phyloP scores from a whole-genome alignment of 1,140 invertebrate species.

The Helicoverpa zea region DNA sequence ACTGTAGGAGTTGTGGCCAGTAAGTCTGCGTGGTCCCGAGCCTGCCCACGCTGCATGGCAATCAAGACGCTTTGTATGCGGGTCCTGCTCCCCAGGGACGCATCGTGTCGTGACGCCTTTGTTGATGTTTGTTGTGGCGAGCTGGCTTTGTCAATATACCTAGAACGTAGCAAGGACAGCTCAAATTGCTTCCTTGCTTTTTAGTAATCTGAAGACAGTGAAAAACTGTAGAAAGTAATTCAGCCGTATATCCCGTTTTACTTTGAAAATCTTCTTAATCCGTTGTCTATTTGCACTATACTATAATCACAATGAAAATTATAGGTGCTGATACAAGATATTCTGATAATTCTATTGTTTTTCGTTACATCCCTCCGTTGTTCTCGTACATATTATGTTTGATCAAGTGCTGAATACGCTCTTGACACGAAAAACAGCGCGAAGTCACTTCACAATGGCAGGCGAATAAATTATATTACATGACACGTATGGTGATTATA shows the following conservation, averaged over 20 bases:
- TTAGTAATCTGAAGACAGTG: no score
- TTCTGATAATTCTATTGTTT: constrained; percentile 14
- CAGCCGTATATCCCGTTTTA: no score
- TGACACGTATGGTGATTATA: constrained; percentile 6
- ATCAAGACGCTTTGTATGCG: constrained; percentile 24
- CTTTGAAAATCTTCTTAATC: no score
- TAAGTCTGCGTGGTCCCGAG: constrained; percentile 9
- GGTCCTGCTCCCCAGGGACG: constrained; percentile 7
- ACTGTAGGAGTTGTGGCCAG: neutral
- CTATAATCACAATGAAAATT: neutral
- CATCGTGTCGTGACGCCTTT: neutral
- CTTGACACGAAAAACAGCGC: constrained; percentile 42
- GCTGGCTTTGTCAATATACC: neutral
- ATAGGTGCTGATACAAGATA: neutral
- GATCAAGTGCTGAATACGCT: constrained; percentile 39
- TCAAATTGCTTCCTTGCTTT: neutral
- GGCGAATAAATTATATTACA: constrained; percentile 30
- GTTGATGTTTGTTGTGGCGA: neutral
- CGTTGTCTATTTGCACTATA: no score
- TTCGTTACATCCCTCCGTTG: neutral
- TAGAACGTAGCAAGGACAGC: neutral
- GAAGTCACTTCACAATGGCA: constrained; percentile 28
- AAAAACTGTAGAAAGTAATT: neutral
- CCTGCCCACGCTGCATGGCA: constrained; percentile 18
- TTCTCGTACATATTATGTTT: neutral